phyloP scores from a whole-genome alignment of 2,113 vertebrate genomes.

The Eulacestoma nigropectus region DNA sequence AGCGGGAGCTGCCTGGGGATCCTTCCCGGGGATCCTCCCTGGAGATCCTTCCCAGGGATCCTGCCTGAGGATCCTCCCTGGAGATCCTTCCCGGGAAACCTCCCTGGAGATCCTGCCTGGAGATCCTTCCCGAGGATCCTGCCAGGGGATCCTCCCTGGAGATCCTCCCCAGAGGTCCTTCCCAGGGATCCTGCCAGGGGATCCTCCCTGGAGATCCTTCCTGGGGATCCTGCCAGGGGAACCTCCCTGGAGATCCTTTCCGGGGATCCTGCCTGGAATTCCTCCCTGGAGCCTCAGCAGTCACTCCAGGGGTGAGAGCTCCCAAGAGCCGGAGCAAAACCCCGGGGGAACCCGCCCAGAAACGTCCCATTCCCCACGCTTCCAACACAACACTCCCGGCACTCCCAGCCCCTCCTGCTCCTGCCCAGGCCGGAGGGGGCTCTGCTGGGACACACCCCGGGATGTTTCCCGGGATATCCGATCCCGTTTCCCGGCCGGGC shows the following conservation, averaged over 20 bases:
- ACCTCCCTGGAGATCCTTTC: rapidly evolving
- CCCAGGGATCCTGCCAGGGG: background rate
- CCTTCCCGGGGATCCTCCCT: background rate
- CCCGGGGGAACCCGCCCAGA: background rate
- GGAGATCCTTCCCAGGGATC: background rate
- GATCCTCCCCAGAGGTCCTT: rapidly evolving
- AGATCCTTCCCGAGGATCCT: rapidly evolving
- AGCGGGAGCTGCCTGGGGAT: background rate
- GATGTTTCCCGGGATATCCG: rapidly evolving
- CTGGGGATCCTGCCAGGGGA: background rate
- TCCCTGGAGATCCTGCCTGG: background rate
- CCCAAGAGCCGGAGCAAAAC: rapidly evolving
- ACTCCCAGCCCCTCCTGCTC: rapidly evolving
- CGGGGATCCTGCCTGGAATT: rapidly evolving
- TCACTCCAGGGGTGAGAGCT: background rate
- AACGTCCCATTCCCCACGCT: rapidly evolving
- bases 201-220: rapidly evolving
- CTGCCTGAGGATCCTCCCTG: rapidly evolving
- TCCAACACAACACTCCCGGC: rapidly evolving
- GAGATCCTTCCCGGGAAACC: rapidly evolving
- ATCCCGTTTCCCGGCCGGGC: background rate
- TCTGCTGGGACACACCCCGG: background rate
- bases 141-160: rapidly evolving
- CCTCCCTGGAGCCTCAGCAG: rapidly evolving
- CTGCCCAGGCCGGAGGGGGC: background rate